These are phyloP conservation scores for Chalcosyrphus nemorum DNA, from an alignment of 2,888 invertebrate species.

Conservation along the genomic window DNA sequence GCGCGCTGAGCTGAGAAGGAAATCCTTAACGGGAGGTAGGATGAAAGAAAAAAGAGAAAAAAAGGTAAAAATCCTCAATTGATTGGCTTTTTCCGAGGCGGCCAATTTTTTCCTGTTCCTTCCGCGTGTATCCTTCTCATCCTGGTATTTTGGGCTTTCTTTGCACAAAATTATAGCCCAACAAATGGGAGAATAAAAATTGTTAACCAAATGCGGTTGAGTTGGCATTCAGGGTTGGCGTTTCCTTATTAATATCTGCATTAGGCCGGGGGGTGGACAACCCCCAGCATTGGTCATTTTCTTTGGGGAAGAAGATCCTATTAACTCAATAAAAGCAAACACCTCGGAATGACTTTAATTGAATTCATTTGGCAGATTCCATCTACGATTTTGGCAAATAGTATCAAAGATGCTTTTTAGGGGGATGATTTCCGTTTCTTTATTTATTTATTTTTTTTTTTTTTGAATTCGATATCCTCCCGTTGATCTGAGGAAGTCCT, in stretches of 20 bases:
- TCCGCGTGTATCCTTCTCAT: conserved; percentile 10
- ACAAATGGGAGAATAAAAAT: conserved; percentile 49
- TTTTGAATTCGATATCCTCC: conserved; percentile 37
- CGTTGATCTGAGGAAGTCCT: conserved; percentile 15
- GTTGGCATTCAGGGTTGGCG: conserved; percentile 18
- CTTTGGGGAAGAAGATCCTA: conserved; percentile 57
- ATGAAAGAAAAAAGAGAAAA: not conserved
- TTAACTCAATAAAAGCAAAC: conserved; percentile 70
- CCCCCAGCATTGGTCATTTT: conserved; percentile 48
- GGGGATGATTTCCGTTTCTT: not conserved
- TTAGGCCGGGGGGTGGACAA: not conserved
- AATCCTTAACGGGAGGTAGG: conserved; percentile 32
- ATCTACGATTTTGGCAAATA: conserved; percentile 25
- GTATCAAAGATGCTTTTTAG: conserved; percentile 16
- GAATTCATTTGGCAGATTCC: conserved; percentile 52
- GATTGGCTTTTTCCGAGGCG: conserved; percentile 65
- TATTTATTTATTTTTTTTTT: not conserved
- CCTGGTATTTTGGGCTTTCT: not conserved
- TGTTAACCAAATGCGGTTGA: conserved; percentile 51
- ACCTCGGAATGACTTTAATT: conserved; percentile 65
- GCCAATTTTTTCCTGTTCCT: conserved; percentile 49
- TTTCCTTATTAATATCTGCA: conserved; percentile 53
- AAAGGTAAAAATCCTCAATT: conserved; percentile 64
- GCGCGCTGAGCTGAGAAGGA: conserved; percentile 3
- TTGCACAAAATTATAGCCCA: conserved; percentile 33